These are phyloP conservation scores for Vanessa tameamea DNA, from an alignment of 1,140 invertebrate genomes.

Conservation along the genomic window DNA sequence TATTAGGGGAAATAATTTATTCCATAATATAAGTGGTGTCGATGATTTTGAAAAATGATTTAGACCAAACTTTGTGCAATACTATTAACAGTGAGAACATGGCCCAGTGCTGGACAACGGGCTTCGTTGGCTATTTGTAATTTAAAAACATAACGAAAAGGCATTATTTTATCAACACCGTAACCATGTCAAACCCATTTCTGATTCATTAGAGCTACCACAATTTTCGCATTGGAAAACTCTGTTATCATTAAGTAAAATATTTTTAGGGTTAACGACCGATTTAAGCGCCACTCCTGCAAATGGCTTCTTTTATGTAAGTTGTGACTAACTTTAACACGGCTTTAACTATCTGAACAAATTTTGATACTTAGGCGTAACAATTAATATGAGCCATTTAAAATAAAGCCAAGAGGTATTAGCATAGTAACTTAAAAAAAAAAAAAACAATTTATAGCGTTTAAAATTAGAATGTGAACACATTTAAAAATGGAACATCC, in stretches of 20 bases:
- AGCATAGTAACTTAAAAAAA: no score
- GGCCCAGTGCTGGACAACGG: no score
- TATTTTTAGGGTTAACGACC: slow-evolving; percentile 47
- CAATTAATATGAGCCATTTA: neutral
- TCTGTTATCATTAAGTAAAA: slow-evolving; percentile 25
- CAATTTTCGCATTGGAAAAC: slow-evolving; percentile 3
- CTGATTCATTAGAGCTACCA: slow-evolving; percentile 6
- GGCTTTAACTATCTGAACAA: neutral
- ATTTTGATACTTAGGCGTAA: neutral
- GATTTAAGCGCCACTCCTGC: slow-evolving; percentile 50
- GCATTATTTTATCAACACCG: neutral
- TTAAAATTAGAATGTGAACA: neutral
- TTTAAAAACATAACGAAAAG: neutral
- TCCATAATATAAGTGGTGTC: no score
- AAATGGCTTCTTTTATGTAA: neutral
- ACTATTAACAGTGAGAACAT: no score
- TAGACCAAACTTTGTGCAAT: no score
- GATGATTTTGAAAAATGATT: no score
- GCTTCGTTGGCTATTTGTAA: no score
- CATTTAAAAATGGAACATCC: neutral
- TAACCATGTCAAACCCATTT: neutral
- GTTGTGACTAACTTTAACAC: slow-evolving; percentile 24
- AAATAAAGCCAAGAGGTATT: neutral
- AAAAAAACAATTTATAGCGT: no score
- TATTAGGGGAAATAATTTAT: no score